phyloP scores from a whole-genome alignment of 2,113 vertebrate genomes.

The Hiodon alosoides region DNA sequence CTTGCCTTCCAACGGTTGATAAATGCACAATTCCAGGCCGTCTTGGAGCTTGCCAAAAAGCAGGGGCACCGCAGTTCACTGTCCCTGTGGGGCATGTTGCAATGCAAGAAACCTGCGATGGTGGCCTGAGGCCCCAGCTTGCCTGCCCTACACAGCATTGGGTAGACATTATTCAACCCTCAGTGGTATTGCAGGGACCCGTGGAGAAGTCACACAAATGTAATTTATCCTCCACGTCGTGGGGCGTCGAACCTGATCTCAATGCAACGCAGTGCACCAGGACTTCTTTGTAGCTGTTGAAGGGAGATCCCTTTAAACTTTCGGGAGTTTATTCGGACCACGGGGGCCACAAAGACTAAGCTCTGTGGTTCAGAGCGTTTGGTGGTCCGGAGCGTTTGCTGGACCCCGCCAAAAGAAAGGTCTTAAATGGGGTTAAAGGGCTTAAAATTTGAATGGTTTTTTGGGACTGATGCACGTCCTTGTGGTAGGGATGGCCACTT shows the following conservation, averaged over 20 bases:
- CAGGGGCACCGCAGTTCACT: conserved; percentile 37
- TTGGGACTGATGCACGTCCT: too few relatives aligned
- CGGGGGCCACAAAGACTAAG: too few relatives aligned
- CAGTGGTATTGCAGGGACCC: not conserved
- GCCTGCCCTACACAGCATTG: not conserved
- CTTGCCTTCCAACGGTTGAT: conserved; percentile 40
- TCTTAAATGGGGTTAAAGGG: not conserved
- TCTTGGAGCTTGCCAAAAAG: conserved; percentile 38
- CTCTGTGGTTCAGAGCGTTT: too few relatives aligned
- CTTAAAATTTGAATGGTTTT: too few relatives aligned
- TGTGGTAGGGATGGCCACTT: too few relatives aligned
- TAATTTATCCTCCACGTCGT: not conserved
- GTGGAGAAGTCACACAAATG: not conserved
- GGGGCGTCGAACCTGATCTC: not conserved
- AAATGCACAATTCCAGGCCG: conserved; percentile 41
- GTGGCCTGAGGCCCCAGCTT: conserved; percentile 15
- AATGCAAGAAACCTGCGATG: conserved; percentile 25
- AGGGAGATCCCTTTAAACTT: too few relatives aligned
- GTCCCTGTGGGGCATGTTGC: conserved; percentile 29
- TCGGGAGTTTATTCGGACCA: too few relatives aligned
- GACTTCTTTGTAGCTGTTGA: not conserved
- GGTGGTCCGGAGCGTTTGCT: too few relatives aligned
- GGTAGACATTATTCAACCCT: conserved; percentile 7
- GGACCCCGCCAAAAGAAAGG: not conserved
- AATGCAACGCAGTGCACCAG: not conserved